Evolutionary conservation across 2,113 vertebrate species (phyloP).

Genomic region (Perca flavescens): DNA sequence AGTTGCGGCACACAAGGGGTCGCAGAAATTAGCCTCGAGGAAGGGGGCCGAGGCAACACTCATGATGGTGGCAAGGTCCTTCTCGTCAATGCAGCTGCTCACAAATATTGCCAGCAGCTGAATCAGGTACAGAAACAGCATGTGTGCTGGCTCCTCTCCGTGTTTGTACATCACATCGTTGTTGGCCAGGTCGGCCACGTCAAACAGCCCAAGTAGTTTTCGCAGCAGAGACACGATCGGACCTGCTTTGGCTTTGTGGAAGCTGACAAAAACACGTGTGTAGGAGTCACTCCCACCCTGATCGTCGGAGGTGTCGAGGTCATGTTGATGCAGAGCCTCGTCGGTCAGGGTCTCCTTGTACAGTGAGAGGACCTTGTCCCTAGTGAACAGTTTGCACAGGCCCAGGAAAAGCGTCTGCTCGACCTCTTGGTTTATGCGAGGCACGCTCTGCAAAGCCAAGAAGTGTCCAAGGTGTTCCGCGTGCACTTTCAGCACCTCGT

Average conservation of each 20-base stretch:
- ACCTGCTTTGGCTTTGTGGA: background rate
- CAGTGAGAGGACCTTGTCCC: background rate
- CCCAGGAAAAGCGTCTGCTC: background rate
- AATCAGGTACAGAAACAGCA: background rate
- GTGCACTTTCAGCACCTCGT: conserved; percentile 10
- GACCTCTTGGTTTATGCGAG: background rate
- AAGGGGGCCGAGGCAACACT: background rate
- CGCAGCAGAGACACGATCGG: background rate
- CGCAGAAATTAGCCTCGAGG: background rate
- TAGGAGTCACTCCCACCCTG: background rate
- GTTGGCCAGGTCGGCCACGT: background rate
- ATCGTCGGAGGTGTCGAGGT: no score
- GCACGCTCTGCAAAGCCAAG: background rate
- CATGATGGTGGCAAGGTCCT: background rate
- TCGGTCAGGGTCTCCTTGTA: background rate
- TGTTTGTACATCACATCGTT: accelerated
- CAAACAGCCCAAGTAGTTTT: background rate
- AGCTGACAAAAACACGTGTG: background rate
- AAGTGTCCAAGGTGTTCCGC: conserved; percentile 10
- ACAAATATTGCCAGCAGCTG: background rate
- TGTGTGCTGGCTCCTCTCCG: background rate
- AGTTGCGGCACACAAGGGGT: background rate
- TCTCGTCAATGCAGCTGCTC: background rate
- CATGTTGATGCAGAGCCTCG: background rate
- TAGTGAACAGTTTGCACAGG: background rate